Base-by-base conservation (phyloP, 2,113 vertebrate genomes). In the Phalacrocorax brasilianus region DNA sequence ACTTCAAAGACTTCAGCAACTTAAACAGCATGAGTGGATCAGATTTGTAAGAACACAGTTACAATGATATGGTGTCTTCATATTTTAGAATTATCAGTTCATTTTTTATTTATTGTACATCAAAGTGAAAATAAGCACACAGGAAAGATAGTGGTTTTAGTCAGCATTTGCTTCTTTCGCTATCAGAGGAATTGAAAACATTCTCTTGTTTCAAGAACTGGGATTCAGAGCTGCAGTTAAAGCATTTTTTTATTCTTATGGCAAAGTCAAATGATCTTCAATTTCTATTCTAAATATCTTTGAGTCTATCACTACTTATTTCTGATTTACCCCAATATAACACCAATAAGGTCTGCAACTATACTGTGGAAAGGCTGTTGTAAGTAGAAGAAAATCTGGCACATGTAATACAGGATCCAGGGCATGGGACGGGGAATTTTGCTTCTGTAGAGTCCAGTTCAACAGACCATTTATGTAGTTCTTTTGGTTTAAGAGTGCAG, bases 1-100 rank as follows among this genome's bases (percentile, higher is more conserved):
- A 97, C 97, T 98, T 98, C 97, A 98, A 97, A 98, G 97, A 47
- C 67, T 97, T 95, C 87, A 68, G 40, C 91, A 96, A 78, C 91
- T 94, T 74, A 83, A 94, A 55, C 58, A 97, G 85, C 80, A 82
- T 81, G 92, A 97, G 78, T 87, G 80, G 90, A 96, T 97, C 92
- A 84, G 95, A 95, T 97, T 95, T 94, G 94, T 96, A 92, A 85
- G 91, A 95, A 96, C 86, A 62, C 71, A 61, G 80, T 95, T 89
- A 96, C 95, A 94, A 94, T 18, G 90, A 97, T 94, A 94, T 65
- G 91, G 96, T 95, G 77, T 96, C 97, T 96, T 97, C 92, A 16
- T 97, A 95, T 97, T 98, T 97, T 94, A 88, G 59, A 93, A 92
- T 71, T 84, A 77, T 96, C 92, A 66, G 94, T 92, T 97, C 89